A percentile compares a stretch with the other conserved stretches of the same genome.
These are phyloP conservation scores for Geotrypetes seraphini DNA, from an alignment of 2,797 vertebrate genomes.

Conservation along the genomic window DNA sequence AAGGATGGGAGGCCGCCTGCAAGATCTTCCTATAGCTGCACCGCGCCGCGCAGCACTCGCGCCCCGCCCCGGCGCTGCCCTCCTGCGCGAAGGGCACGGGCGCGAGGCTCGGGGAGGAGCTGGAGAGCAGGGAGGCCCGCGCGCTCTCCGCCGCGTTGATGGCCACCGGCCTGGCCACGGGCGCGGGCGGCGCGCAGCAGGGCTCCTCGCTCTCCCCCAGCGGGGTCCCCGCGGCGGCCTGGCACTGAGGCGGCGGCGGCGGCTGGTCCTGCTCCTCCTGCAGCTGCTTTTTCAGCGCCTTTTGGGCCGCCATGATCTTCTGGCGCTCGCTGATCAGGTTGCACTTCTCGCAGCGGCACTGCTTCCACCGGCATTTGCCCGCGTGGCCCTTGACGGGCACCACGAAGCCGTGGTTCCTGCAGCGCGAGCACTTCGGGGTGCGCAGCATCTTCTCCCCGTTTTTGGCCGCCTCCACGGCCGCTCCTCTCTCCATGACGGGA, in stretches of 20 bases:
- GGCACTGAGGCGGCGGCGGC: not conserved
- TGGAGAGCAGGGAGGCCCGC: not conserved
- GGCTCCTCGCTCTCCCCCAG: not conserved
- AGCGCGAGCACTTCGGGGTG: constrained; percentile 45
- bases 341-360: constrained; percentile 40
- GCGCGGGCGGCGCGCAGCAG: rapidly evolving
- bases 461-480: not conserved
- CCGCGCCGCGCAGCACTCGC: not conserved
- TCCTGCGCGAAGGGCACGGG: not conserved
- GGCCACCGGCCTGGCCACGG: not conserved
- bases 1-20: constrained; percentile 4
- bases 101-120: not conserved
- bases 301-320: constrained; percentile 60
- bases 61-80: not conserved
- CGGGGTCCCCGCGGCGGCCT: not conserved
- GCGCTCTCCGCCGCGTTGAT: not conserved
- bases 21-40: not conserved
- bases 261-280: not conserved
- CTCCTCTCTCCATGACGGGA: constrained; percentile 7
- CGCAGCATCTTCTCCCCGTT: not conserved
- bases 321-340: constrained; percentile 49
- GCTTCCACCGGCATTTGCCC: constrained; percentile 37
- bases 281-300: constrained; percentile 38
- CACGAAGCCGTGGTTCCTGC: constrained; percentile 46
- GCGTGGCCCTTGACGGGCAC: constrained; percentile 47